These are phyloP conservation scores for Fulmarus glacialis DNA, from an alignment of 2,113 vertebrate genomes.

Conservation along the genomic window DNA sequence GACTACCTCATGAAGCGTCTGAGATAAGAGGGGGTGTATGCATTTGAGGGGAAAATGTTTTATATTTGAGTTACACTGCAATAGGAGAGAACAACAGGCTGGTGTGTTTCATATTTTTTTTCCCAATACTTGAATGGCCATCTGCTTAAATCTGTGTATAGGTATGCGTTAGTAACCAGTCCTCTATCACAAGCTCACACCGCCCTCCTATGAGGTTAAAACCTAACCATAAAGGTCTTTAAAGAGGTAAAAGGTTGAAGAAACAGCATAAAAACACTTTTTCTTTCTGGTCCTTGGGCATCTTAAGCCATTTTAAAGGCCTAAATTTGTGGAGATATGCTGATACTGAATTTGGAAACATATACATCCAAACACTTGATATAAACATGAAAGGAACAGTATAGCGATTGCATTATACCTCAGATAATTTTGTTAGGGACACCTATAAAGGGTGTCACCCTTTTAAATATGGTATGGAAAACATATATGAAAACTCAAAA, in stretches of 20 bases:
- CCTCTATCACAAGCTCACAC: not conserved
- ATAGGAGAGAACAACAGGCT: not conserved
- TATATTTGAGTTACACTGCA: not conserved
- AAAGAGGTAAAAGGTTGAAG: not conserved
- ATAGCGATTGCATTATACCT: not conserved
- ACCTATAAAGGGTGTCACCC: not conserved
- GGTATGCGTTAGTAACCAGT: not conserved
- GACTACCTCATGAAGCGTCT: not conserved
- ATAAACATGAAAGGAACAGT: not conserved
- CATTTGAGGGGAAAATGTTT: not conserved
- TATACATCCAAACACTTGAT: not conserved
- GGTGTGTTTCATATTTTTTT: not conserved
- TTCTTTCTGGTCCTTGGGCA: not conserved
- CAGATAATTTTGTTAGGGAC: not conserved
- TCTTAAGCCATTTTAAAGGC: not conserved
- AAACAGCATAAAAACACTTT: not conserved
- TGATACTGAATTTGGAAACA: not conserved
- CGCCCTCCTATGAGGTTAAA: not conserved
- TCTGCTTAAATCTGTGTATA: not conserved
- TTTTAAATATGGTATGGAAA: not conserved
- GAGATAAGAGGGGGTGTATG: not conserved
- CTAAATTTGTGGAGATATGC: not conserved
- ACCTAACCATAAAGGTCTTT: not conserved
- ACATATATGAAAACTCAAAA: not conserved
- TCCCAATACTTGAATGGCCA: not conserved